Base-by-base conservation (phyloP, 2,888 invertebrate species). In the Leptura quadrifasciata region DNA sequence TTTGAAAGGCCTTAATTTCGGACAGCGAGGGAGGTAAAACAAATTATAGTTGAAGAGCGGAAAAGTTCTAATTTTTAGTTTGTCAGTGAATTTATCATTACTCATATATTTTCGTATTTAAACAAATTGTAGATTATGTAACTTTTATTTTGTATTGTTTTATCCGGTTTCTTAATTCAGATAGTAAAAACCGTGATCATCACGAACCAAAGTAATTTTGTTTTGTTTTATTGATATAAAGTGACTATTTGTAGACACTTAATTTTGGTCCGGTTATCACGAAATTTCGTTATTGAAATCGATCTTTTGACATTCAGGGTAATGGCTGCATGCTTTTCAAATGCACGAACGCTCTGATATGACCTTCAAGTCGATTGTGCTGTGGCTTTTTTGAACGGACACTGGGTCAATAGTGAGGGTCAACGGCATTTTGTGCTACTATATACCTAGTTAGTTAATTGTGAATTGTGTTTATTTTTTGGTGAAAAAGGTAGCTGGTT, bases 271-370 rank as follows among this genome's bases (percentile, higher is more conserved):
- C 39, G 18, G n/a, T 65, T 52, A 24, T 65, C 65, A 47, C n/a
- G 9, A 24, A 21, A 17, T 24, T 47, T 21, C 24, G 27, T 58
- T 58, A 35, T 58, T 69, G 35, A 31, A 18, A 8, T 60, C 39
- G 58, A 18, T 69, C 57, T 58, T 69, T 69, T 69, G 58, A 69
- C 69, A 69, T 69, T 69, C 58, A 69, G 39, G 39, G 15, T 12
- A 24, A 52, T 18, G 27, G 4, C 15, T 68, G 55, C 68, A 68
- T 68, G 68, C 31, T 35, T 55, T 15, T 18, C 27, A 68, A 24
- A 68, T 68, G 68, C 60, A 60, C 60, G n/a, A n/a, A 60, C 47
- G 5, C 47, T n/a, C 2, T 5, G 12, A 3, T 12, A 39, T 39
- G 63, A 63, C 63, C 63, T 63, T 63, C 15, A 17, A 10, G 39